Conservation (phyloP, 2,113 vertebrate species). For the Amphilophus citrinellus region DNA sequence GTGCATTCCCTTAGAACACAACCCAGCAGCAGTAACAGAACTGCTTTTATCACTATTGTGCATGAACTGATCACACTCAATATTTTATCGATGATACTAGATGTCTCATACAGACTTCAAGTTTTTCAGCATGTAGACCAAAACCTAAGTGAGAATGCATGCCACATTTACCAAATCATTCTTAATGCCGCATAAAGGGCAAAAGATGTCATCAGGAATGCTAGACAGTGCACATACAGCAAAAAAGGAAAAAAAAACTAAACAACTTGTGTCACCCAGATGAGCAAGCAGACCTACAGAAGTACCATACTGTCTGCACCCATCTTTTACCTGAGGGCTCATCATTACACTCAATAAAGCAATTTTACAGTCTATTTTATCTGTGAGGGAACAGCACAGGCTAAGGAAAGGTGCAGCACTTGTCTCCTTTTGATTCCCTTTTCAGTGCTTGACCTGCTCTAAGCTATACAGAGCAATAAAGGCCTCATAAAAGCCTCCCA, state of each 20-base stretch:
- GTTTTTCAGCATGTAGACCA: background rate
- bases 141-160: background rate
- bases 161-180: constrained; percentile 6
- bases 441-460: constrained; percentile 68
- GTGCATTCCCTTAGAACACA: background rate
- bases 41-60: background rate
- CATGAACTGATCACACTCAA: background rate
- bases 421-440: constrained; percentile 64
- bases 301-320: constrained; percentile 28
- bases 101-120: constrained; percentile 6
- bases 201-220: constrained; percentile 10
- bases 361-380: constrained; percentile 82
- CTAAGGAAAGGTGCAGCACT: constrained; percentile 61
- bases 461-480: constrained; percentile 67
- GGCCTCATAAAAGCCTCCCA: constrained; percentile 74
- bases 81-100: background rate
- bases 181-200: constrained; percentile 3
- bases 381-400: constrained; percentile 54
- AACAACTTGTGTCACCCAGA: constrained; percentile 29
- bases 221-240: constrained; percentile 8
- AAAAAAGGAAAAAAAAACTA: constrained; percentile 51
- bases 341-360: constrained; percentile 83
- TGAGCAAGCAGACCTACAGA: constrained; percentile 55
- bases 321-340: constrained; percentile 70
- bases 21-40: background rate